phyloP scores from a whole-genome alignment of 1,140 invertebrate genomes.

The Drosophila oshimai region DNA sequence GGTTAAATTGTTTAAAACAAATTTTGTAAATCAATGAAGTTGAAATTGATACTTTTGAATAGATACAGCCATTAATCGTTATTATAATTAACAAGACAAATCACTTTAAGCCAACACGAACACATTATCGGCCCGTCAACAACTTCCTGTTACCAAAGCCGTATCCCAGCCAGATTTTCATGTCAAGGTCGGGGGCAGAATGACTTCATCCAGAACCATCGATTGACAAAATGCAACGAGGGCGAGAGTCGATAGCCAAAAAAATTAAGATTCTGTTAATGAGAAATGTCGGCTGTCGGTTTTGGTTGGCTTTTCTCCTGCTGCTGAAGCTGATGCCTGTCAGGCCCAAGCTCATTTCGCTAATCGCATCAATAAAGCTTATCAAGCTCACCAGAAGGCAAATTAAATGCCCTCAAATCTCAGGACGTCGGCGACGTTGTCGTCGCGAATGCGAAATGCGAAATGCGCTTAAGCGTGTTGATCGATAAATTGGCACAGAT shows the following conservation, averaged over 20 bases:
- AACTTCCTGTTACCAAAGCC: conserved; percentile 19
- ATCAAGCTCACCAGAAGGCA: conserved; percentile 56
- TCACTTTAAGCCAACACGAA: conserved; percentile 14
- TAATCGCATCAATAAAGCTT: conserved; percentile 81
- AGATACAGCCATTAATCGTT: neutral
- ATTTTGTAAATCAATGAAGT: too few relatives aligned
- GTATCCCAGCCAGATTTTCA: conserved; percentile 12
- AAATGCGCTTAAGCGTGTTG: conserved; percentile 79
- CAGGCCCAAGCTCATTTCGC: conserved; percentile 71
- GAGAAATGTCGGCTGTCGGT: conserved; percentile 76
- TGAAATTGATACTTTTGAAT: neutral
- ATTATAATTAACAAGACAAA: conserved; percentile 22
- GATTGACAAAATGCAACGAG: conserved; percentile 72
- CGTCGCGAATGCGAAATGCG: conserved; percentile 29
- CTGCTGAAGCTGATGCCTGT: conserved; percentile 25
- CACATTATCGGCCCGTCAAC: conserved; percentile 6
- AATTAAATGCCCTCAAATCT: conserved; percentile 64
- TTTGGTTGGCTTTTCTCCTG: conserved; percentile 36
- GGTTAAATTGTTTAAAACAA: neutral
- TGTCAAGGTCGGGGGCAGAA: conserved; percentile 48
- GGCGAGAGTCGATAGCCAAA: conserved; percentile 42
- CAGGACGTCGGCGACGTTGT: conserved; percentile 22
- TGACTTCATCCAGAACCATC: conserved; percentile 49
- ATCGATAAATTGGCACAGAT: conserved; percentile 76
- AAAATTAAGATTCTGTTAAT: conserved; percentile 61